phyloP scores from a whole-genome alignment of 1,140 invertebrate genomes.

The Drosophila quadrilineata region DNA sequence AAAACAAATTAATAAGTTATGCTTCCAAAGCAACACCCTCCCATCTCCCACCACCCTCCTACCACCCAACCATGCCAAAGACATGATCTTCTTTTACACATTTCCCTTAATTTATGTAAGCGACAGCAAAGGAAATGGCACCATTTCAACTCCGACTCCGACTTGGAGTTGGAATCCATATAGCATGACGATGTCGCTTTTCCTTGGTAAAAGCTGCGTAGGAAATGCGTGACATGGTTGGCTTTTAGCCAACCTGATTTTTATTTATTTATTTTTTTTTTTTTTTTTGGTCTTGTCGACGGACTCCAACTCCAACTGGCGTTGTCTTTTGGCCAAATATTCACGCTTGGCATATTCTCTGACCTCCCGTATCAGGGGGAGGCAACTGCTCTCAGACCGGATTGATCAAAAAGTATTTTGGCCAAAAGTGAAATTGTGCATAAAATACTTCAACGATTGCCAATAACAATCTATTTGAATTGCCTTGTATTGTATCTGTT shows the following conservation, averaged over 20 bases:
- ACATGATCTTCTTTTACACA: slow-evolving; percentile 26
- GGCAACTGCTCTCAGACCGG: neutral
- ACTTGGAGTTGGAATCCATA: neutral
- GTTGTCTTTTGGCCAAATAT: slow-evolving; percentile 10
- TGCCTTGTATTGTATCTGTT: too few species aligned
- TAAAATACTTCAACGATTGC: slow-evolving; percentile 21
- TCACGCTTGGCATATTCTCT: slow-evolving; percentile 52
- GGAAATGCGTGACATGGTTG: slow-evolving; percentile 19
- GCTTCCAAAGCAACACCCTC: too few species aligned
- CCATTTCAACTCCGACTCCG: too few species aligned
- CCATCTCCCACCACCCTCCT: too few species aligned
- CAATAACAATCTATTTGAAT: too few species aligned
- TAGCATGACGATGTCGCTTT: slow-evolving; percentile 39
- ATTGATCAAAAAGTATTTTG: slow-evolving; percentile 22
- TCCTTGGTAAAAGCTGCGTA: slow-evolving; percentile 16
- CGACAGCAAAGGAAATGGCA: slow-evolving; percentile 25
- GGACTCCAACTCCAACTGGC: neutral
- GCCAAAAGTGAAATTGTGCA: slow-evolving; percentile 62
- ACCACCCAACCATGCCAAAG: too few species aligned
- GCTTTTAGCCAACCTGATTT: too few species aligned
- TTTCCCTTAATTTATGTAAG: slow-evolving; percentile 58
- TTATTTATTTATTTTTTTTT: too few species aligned
- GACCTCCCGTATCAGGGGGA: neutral
- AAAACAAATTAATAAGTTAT: slow-evolving; percentile 73
- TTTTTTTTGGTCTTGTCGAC: slow-evolving; percentile 13